A percentile compares a stretch with the other conserved stretches of the same genome.
phyloP scores from a whole-genome alignment of 2,113 vertebrate species.

The Phylloscopus trochilus region DNA sequence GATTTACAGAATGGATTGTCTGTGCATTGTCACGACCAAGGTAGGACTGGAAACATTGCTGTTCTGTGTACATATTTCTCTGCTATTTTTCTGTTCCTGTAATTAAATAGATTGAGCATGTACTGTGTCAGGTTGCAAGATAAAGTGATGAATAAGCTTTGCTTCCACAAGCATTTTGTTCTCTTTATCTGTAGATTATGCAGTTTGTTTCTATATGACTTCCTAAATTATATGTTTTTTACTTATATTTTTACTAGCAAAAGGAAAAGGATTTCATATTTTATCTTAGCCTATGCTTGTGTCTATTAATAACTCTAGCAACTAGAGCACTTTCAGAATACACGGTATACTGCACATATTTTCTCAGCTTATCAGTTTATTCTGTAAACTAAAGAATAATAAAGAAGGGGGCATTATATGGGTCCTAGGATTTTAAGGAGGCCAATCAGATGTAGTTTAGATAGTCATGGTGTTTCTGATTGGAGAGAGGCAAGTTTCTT shows the following conservation, averaged over 20 bases:
- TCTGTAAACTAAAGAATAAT: constrained; percentile 46
- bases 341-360: constrained; percentile 48
- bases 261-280: constrained; percentile 46
- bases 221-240: constrained; percentile 58
- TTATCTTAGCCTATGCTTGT: constrained; percentile 51
- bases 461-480: constrained; percentile 75
- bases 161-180: constrained; percentile 62
- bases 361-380: constrained; percentile 54
- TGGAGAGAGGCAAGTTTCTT: constrained; percentile 73
- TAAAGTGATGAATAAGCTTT: constrained; percentile 65
- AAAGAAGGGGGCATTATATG: constrained; percentile 38
- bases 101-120: constrained; percentile 66
- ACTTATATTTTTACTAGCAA: constrained; percentile 54
- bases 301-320: constrained; percentile 69
- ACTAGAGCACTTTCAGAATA: constrained; percentile 61
- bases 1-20: constrained; percentile 90
- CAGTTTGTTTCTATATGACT: constrained; percentile 59
- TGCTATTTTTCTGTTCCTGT: constrained; percentile 63
- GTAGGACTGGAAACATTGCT: constrained; percentile 81
- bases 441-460: constrained; percentile 76
- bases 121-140: constrained; percentile 60
- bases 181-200: constrained; percentile 37
- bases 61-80: constrained; percentile 66
- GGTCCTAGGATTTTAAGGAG: constrained; percentile 66
- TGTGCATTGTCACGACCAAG: constrained; percentile 98